Conservation (phyloP, 1,140 invertebrate species). For the Lepidurus apus region DNA sequence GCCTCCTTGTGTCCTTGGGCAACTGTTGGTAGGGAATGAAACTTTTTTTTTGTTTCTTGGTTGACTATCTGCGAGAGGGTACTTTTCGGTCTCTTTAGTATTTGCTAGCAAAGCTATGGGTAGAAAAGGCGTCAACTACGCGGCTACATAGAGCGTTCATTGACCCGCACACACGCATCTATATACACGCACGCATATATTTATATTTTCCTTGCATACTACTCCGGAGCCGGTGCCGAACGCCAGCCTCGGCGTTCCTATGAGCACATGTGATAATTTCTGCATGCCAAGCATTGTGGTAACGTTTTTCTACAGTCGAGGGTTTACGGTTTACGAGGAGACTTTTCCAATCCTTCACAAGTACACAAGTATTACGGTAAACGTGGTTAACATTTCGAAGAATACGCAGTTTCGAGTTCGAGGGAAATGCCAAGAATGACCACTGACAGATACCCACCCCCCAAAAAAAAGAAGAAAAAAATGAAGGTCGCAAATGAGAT, state of each 20-base stretch:
- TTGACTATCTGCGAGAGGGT: background rate
- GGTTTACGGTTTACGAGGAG: too few relatives aligned
- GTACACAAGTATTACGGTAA: too few relatives aligned
- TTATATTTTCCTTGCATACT: background rate
- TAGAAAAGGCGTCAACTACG: constrained; percentile 4
- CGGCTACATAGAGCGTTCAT: constrained; percentile 11
- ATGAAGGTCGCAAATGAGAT: too few relatives aligned
- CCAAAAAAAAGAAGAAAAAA: too few relatives aligned
- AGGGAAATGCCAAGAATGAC: too few relatives aligned
- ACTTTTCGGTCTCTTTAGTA: constrained; percentile 8
- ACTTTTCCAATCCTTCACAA: too few relatives aligned
- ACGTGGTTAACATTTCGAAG: too few relatives aligned
- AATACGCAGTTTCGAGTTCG: too few relatives aligned
- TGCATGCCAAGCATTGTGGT: background rate
- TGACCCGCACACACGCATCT: constrained; percentile 17
- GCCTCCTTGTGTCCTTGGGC: constrained; percentile 13
- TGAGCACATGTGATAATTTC: background rate
- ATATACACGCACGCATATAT: background rate
- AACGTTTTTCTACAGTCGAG: background rate
- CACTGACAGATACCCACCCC: too few relatives aligned
- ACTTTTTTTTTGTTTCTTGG: background rate
- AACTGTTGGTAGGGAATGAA: background rate
- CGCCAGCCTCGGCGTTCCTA: background rate
- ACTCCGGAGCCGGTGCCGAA: background rate
- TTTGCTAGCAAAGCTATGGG: background rate